Percentiles rank a stretch among this genome's conserved stretches.
Evolutionary conservation across 2,888 invertebrate species (phyloP).

Genomic region (Cantharis flavilabris): DNA sequence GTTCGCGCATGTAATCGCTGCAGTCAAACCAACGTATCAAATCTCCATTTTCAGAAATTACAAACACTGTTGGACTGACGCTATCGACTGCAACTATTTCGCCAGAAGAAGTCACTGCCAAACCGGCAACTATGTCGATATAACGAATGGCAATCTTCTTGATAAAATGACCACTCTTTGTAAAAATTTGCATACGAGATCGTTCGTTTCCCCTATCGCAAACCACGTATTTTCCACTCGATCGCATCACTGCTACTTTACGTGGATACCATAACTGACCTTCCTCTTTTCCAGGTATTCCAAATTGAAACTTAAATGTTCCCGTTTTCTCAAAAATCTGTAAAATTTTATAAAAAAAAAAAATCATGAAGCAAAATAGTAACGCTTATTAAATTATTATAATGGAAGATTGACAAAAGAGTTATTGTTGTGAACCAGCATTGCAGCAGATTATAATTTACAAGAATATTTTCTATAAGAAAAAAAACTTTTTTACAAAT

Average conservation of each 20-base stretch:
- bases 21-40: constrained; percentile 96
- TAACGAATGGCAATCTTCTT: constrained; percentile 92
- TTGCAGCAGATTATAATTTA: background rate
- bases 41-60: constrained; percentile 90
- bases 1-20: constrained; percentile 96
- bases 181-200: constrained; percentile 97
- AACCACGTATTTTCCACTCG: constrained; percentile 90
- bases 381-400: no score
- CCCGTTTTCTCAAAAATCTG: constrained; percentile 94
- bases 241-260: constrained; percentile 90
- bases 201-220: constrained; percentile 97
- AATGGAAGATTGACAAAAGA: background rate
- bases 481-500: no score
- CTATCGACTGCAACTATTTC: constrained; percentile 97
- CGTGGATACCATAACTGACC: constrained; percentile 97
- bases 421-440: background rate
- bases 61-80: constrained; percentile 95
- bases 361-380: no score
- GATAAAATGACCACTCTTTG: constrained; percentile 92
- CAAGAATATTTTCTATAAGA: background rate
- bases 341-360: constrained; percentile 33
- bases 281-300: constrained; percentile 92
- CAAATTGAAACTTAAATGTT: constrained; percentile 91
- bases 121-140: constrained; percentile 90
- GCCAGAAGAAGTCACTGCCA: constrained; percentile 90